A percentile compares a stretch with the other conserved stretches of the same genome.
These are phyloP conservation scores for Pseudopipra pipra DNA, from an alignment of 2,113 vertebrate species.

Conservation along the genomic window DNA sequence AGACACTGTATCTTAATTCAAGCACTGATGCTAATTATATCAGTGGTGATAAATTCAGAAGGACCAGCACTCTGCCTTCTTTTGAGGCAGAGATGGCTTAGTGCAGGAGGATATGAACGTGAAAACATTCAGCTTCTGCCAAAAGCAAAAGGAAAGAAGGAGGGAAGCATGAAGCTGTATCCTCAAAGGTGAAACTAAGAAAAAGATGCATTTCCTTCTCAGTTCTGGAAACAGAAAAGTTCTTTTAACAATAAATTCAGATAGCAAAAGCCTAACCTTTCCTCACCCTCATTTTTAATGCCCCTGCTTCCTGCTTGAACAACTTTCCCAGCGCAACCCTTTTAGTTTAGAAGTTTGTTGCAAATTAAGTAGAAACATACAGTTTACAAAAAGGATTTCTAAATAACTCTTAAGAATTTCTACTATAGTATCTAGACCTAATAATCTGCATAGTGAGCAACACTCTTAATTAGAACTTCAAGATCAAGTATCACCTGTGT, in stretches of 20 bases:
- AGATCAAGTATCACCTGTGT: neutral
- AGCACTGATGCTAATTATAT: neutral
- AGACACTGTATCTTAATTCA: neutral
- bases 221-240: neutral
- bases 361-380: neutral
- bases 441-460: neutral
- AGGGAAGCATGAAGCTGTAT: neutral
- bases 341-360: neutral
- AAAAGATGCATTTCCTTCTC: neutral
- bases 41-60: neutral
- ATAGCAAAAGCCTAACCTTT: neutral
- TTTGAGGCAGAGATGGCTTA: neutral
- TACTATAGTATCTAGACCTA: neutral
- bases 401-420: neutral
- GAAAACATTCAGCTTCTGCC: neutral
- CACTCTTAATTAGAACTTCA: neutral
- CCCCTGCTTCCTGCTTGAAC: neutral
- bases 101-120: neutral
- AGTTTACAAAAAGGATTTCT: neutral
- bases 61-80: neutral
- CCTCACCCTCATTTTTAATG: neutral
- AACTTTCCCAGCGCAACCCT: neutral
- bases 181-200: neutral
- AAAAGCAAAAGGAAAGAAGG: neutral
- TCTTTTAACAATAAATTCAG: neutral